phyloP scores from a whole-genome alignment of 2,797 vertebrate species.

The Esox masquinongy region DNA sequence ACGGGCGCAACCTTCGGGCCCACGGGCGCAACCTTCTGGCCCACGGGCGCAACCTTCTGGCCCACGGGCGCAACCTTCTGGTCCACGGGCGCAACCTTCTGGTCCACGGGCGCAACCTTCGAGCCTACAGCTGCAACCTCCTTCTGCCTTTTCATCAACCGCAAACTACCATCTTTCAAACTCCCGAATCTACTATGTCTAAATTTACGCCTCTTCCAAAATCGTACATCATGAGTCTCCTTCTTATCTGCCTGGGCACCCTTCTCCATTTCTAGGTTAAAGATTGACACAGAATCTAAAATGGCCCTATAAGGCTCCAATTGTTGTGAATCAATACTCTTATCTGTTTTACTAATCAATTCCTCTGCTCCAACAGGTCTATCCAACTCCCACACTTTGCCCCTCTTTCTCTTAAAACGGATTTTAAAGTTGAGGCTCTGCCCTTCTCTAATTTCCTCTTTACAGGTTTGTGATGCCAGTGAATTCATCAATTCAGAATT shows the following conservation, averaged over 20 bases:
- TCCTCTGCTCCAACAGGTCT: slow-evolving; percentile 39
- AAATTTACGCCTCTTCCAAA: slow-evolving; percentile 66
- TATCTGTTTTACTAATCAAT: slow-evolving; percentile 49
- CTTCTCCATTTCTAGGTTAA: slow-evolving; percentile 78
- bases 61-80: too few species aligned
- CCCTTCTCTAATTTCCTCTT: slow-evolving; percentile 58
- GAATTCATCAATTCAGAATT: slow-evolving; percentile 16
- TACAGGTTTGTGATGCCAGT: slow-evolving; percentile 24
- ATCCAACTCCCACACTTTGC: slow-evolving; percentile 78
- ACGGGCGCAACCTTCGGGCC: too few species aligned
- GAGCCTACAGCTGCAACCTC: not conserved
- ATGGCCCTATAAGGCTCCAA: slow-evolving; percentile 78
- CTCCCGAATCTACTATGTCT: slow-evolving; percentile 55
- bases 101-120: too few species aligned
- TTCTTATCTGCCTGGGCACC: slow-evolving; percentile 63
- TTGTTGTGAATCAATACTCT: slow-evolving; percentile 29
- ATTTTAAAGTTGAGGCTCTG: slow-evolving; percentile 67
- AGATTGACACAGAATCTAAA: slow-evolving; percentile 75
- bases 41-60: too few species aligned
- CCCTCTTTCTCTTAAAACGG: slow-evolving; percentile 74
- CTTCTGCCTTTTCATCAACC: slow-evolving; percentile 33
- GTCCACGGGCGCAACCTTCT: too few species aligned
- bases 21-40: too few species aligned
- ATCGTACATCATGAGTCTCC: slow-evolving; percentile 57
- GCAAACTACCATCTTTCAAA: slow-evolving; percentile 58